Evolutionary conservation across 2,888 invertebrate genomes (phyloP), one percentile per base, ranked within the genome.

Genomic region (Mimachlamys varia): DNA sequence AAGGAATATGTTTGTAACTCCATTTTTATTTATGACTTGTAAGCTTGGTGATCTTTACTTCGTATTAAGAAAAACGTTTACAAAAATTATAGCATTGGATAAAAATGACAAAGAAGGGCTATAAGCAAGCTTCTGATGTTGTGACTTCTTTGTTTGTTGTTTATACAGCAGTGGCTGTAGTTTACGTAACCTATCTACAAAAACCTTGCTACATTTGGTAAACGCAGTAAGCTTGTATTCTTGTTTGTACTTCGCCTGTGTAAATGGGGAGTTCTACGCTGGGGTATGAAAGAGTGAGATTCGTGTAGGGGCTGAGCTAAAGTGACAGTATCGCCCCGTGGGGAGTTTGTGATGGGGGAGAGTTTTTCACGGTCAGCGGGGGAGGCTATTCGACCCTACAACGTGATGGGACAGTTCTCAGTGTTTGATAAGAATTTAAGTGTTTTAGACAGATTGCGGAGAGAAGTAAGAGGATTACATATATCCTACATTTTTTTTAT

Each of bases 281-380:
- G 7, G 76, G 0, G 12, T 76, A 76, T 76, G 76, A 76, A 33
- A 33, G 76, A 76, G 33, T 33, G 76, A 33, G 76, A 76, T 76
- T 76, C 33, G 76, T 76, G 76, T 76, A 7, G 76, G 76, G 76
- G 76, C 33, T 33, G 33, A 76, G 33, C 27, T 33, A 33, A 33
- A 76, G 76, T 76, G 76, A 76, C 76, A 76, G 76, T 27, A 76
- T 76, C 76, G 33, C 76, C 76, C 33, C 76, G 76, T 76, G 76
- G 76, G 33, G 76, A 76, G 76, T 33, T 33, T 27, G 76, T 33
- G 12, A 76, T 76, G 76, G 27, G 17, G 33, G 76, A 76, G 76
- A 76, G 76, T 76, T 76, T 62, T 76, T 76, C 76, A 12, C 27
- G 76, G 33, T 33, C 76, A 76, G 76, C 76, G 76, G 76, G 76